These are phyloP conservation scores for Onychomys leucogaster DNA, from an alignment of 2,797 vertebrate genomes.

Conservation along the genomic window DNA sequence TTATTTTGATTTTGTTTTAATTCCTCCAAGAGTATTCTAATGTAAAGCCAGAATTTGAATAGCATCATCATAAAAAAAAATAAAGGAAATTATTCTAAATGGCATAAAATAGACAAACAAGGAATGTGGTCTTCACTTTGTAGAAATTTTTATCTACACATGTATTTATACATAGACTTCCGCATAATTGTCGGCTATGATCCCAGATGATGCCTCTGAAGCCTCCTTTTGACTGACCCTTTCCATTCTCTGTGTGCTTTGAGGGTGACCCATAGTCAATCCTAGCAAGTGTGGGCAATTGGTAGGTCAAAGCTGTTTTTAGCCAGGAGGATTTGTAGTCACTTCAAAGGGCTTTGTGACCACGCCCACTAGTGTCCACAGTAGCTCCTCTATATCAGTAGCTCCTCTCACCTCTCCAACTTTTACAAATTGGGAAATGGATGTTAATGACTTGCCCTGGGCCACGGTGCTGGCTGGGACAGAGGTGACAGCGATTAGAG, in stretches of 20 bases:
- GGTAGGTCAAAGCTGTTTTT: neutral
- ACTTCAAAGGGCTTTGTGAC: neutral
- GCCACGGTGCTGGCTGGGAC: neutral
- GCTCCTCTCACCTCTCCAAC: neutral
- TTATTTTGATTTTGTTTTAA: constrained; percentile 7
- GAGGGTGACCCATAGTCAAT: neutral
- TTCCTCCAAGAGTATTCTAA: neutral
- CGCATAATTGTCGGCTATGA: neutral
- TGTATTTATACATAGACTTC: neutral
- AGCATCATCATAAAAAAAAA: neutral
- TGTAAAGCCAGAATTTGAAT: neutral
- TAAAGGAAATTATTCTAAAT: constrained; percentile 25
- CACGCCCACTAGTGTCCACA: neutral
- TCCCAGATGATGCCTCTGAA: neutral
- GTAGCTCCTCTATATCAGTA: constrained; percentile 5
- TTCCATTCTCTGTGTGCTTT: neutral
- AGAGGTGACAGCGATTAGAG: neutral
- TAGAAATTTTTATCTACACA: neutral
- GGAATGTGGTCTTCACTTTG: neutral
- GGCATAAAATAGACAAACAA: neutral
- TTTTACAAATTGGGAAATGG: constrained; percentile 57
- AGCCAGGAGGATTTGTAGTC: neutral
- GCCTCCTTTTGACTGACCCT: neutral
- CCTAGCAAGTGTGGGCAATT: neutral
- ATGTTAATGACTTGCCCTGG: constrained; percentile 43